Evolutionary conservation across 2,797 vertebrate genomes (phyloP), one percentile per base, ranked within the genome.

Genomic region (Trematomus bernacchii): DNA sequence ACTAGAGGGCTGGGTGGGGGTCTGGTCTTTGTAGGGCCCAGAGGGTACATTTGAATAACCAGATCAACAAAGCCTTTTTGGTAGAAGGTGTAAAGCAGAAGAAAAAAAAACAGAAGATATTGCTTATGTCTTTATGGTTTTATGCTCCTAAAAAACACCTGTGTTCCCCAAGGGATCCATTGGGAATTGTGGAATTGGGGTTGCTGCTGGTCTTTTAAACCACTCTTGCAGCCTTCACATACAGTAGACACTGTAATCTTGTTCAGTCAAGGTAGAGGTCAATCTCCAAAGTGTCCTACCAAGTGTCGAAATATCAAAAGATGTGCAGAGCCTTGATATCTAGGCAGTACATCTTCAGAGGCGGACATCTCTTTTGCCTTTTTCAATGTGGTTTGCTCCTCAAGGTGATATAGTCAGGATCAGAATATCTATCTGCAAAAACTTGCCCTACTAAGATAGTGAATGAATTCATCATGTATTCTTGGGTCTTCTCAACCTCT

Each of bases 281-380:
- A 43, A 66, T 63, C 47, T 73, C 55, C 50, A 58, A 70, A 67
- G 69, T 51, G n/a, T 68, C 51, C 30, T 37, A 13, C 43, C 6
- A 37, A 66, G 33, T 53, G 42, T 65, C 23, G 27, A 40, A 42
- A 73, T 42, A 80, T 73, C 21, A 58, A 40, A 48, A 70, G 33
- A 59, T 30, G 14, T 83, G 76, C 64, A 80, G 46, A 58, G 43
- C 76, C 59, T 42, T 74, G 19, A 77, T 76, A 62, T 57, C 57
- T 48, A 54, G 13, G 27, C 58, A 66, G 59, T 18, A 6, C 54
- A 57, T 79, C 79, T 75, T 72, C 57, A 76, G 59, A 73, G 64
- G 64, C 71, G 40, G 18, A 16, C 15, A 58, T 63, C 19, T 3
- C 33, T 74, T 78, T 68, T 51, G 2, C 43, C n/a, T 70, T n/a